phyloP scores from a whole-genome alignment of 2,797 vertebrate species.

The Hippopotamyrus pictus region DNA sequence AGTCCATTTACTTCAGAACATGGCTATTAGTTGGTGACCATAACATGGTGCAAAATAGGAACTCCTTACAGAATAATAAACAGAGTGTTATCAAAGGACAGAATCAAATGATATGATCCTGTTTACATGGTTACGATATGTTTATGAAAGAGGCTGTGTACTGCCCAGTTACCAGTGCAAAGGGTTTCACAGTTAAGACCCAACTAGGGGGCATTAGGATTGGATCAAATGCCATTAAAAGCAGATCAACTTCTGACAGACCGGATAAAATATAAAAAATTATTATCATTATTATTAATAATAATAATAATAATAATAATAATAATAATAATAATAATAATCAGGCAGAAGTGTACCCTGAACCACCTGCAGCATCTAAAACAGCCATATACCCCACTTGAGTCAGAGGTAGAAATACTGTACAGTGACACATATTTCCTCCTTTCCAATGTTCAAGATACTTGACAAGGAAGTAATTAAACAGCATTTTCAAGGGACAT shows the following conservation, averaged over 20 bases:
- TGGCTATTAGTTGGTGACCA: background rate
- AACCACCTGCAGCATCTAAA: background rate
- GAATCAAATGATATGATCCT: background rate
- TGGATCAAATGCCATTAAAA: background rate
- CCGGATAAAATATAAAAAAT: background rate
- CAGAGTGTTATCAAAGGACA: background rate
- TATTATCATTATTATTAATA: too few species aligned
- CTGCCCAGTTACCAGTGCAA: background rate
- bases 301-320: background rate
- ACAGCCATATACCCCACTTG: background rate
- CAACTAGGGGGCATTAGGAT: background rate
- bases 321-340: background rate
- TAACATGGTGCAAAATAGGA: background rate
- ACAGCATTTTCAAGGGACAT: constrained; percentile 8
- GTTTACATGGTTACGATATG: background rate
- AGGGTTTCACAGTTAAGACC: background rate
- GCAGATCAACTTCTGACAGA: background rate
- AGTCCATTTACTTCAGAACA: background rate
- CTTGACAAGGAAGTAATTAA: background rate
- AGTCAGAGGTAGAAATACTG: constrained; percentile 12
- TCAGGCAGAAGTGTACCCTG: background rate
- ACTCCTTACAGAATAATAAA: background rate
- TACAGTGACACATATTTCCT: constrained; percentile 4
- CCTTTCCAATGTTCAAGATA: background rate
- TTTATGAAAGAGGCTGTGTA: background rate